A percentile compares a stretch with the other conserved stretches of the same genome.
phyloP scores from a whole-genome alignment of 2,113 vertebrate genomes.

The Cygnus buccinator region DNA sequence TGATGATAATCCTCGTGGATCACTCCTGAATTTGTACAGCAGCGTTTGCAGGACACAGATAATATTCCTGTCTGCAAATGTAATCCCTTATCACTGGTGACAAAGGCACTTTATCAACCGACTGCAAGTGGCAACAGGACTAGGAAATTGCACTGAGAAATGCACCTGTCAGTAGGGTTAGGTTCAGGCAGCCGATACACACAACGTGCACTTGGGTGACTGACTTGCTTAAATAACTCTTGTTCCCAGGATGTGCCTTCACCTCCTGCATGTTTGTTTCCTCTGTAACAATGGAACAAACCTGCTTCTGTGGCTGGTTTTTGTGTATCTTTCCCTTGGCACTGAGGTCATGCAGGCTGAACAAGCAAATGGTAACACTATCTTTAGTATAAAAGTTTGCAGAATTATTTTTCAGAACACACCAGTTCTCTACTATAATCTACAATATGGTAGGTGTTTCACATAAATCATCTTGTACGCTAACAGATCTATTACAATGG shows the following conservation, averaged over 20 bases:
- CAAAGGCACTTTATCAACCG: not conserved
- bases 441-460: not conserved
- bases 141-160: not conserved
- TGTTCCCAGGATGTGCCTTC: not conserved
- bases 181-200: not conserved
- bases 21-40: not conserved
- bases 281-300: not conserved
- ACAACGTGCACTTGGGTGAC: not conserved
- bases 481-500: not conserved
- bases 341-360: not conserved
- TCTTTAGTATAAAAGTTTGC: not conserved
- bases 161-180: not conserved
- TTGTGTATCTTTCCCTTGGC: not conserved
- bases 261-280: not conserved
- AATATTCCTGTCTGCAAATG: not conserved
- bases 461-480: not conserved
- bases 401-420: not conserved
- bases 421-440: not conserved
- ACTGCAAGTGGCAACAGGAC: not conserved
- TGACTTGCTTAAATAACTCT: fast-evolving
- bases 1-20: not conserved
- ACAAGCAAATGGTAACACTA: not conserved
- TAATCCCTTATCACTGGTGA: not conserved
- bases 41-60: not conserved
- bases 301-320: not conserved